Evolutionary conservation across 1,140 invertebrate species (phyloP), one percentile per base, ranked within the genome.

Genomic region (Megathymus violae): DNA sequence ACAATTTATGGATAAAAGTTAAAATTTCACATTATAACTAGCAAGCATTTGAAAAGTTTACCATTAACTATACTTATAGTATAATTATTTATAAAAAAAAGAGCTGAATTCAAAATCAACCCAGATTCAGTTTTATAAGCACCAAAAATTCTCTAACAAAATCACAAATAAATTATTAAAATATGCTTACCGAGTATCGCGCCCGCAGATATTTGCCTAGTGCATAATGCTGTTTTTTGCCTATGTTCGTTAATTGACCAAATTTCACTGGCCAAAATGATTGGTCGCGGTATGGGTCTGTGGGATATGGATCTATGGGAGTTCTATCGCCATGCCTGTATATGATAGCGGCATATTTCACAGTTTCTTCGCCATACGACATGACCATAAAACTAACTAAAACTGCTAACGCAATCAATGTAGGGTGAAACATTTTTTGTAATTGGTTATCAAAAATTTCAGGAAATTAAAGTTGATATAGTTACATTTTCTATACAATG

Each of bases 301-400:
- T 96, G 0, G 96, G 95, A 81, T 97, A 98, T 0, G 94, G 87
- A 43, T 93, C 77, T 2, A 96, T 86, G 0, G 96, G 96, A 16
- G 95, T 96, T 66, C 97, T 92, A 77, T 97, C 97, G 19, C 97
- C 97, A 92, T 98, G 97, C 58, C 97, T 92, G 80, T 92, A 96
- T 14, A 96, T 72, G 91, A 92, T 61, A 13, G 80, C 85, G 5
- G 80, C 85, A 78, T 78, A 88, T 62, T 76, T 79, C 4, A 88
- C 56, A 1, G 50, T 74, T 38, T 74, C 67, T 9, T 76, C 74
- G 9, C 65, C 64, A 17, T 65, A 50, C 2, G 13, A 17, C 17
- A 16, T 44, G 5, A 9, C 40, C 14, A 58, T 5, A 9, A 27
- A 13, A 10, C 14, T 34, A 31, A 58, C 25, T 17, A 58, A 31